Base-by-base conservation (phyloP, 1,140 invertebrate genomes). In the Micrasema longulum region DNA sequence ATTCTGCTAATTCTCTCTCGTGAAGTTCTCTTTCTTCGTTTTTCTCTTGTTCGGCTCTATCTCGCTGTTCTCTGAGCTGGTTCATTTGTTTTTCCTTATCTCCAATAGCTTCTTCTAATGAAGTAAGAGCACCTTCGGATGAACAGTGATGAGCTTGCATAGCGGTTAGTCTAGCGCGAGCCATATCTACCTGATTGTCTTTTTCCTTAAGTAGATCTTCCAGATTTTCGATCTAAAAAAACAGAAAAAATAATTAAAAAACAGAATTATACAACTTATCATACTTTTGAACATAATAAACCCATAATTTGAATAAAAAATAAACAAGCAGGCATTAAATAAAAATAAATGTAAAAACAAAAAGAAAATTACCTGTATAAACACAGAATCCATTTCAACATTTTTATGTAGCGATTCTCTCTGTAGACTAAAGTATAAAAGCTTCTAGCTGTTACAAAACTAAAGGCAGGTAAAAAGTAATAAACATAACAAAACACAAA, bases 41-140 rank as follows among this genome's bases (percentile, higher is more conserved):
- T 78, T 96, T 95, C 80, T 99, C 97, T 76, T 96, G 93, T 85
- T 99, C 97, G n/a, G 95, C 94, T 71, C 95, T 87, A 80, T 99
- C 97, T 78, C 97, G 88, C 80, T 97, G 95, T 78, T 98, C 96
- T 76, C 94, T 82, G 0, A 85, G 77, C 60, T 98, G 94, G 73
- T 91, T 88, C 85, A 98, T 97, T 86, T 98, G 96, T 82, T 97
- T 97, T 79, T 99, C 97, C 85, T 98, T 98, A 79, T 99, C 97
- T 35, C 92, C 91, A 69, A 99, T 95, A 1, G 95, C 95, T 86
- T 99, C 97, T 85, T 99, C 97, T 16, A 99, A 87, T 76, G 92
- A 95, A 43, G 93, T 94, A 36, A 98, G 85, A 7, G 95, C 95
- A 52, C 95, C 95, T 85, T 97, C 95, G 45, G 93, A 95, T 69